Evolutionary conservation across 2,888 invertebrate genomes (phyloP), one percentile per base, ranked within the genome.

Genomic region (Dicranocentrus wangi): DNA sequence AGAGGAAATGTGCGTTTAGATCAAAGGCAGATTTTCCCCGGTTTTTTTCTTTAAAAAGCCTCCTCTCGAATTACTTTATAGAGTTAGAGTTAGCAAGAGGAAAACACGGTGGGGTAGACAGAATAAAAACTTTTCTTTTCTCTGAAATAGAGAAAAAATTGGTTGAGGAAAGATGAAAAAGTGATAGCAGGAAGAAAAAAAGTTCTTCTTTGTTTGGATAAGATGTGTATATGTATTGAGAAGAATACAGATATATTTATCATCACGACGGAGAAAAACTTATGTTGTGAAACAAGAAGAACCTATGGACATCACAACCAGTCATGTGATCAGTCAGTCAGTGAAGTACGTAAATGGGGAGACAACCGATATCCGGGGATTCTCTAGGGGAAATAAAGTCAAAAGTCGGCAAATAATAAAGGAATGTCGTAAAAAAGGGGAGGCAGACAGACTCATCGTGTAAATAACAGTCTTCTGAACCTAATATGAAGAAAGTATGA

Each of bases 401-500:
- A 65, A 68, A 68, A 68, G 68, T 68, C 51, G 28, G 68, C 28
- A 68, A 68, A 51, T 68, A 51, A 68, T 51, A n/a, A 51, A 3
- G 51, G 5, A 51, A 15, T 17, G 51, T 19, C n/a, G 15, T 15
- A 51, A 51, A 13, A 42, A n/a, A 42, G 13, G 13, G 8, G 42
- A 42, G 42, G 42, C 42, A 42, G 13, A 42, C 8, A 10, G 7
- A 13, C 8, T 42, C 13, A 42, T 42, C 42, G 13, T 42, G n/a
- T n/a, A n/a, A n/a, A n/a, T n/a, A n/a, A n/a, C n/a, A n/a, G n/a
- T n/a, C n/a, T n/a, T n/a, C n/a, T n/a, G n/a, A n/a, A n/a, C n/a
- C n/a, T n/a, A n/a, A n/a, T n/a, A n/a, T n/a, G n/a, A n/a, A n/a
- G n/a, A n/a, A n/a, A n/a, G n/a, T n/a, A n/a, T n/a, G n/a, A n/a